Evolutionary conservation across 2,888 invertebrate genomes (phyloP).

Genomic region (Gonocerus acuteangulatus): DNA sequence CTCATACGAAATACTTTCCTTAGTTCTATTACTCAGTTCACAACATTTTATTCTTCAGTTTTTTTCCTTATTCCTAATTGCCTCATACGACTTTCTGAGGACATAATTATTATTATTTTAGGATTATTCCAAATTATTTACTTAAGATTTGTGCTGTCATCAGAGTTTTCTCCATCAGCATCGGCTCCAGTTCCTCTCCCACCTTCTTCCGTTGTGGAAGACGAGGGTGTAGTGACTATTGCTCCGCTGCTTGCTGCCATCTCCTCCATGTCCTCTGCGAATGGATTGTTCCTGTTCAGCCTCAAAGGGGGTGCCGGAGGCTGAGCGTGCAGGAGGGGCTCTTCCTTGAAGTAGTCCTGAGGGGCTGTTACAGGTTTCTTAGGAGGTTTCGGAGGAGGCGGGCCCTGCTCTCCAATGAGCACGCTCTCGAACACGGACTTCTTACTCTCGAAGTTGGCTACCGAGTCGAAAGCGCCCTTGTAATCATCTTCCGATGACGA

Average conservation of each 20-base stretch:
- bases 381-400: constrained; percentile 24
- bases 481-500: constrained; percentile 37
- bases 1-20: no score
- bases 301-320: constrained; percentile 27
- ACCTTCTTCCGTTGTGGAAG: constrained; percentile 39
- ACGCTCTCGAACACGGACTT: constrained; percentile 34
- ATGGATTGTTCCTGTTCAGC: constrained; percentile 34
- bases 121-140: background rate
- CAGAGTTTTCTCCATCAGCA: constrained; percentile 39
- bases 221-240: constrained; percentile 37
- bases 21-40: no score
- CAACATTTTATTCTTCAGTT: no score
- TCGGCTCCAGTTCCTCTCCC: constrained; percentile 38
- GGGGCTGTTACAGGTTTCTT: constrained; percentile 35
- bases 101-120: no score
- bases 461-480: constrained; percentile 33
- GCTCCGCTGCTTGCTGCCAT: constrained; percentile 10
- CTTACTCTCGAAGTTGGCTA: constrained; percentile 35
- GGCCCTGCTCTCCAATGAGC: constrained; percentile 30
- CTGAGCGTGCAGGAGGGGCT: constrained; percentile 36
- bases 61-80: no score
- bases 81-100: no score
- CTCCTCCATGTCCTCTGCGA: constrained; percentile 35
- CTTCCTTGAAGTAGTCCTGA: constrained; percentile 29
- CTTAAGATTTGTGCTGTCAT: constrained; percentile 32